Conservation (phyloP, 2,113 vertebrate genomes). For the Lampris megalopsis region DNA sequence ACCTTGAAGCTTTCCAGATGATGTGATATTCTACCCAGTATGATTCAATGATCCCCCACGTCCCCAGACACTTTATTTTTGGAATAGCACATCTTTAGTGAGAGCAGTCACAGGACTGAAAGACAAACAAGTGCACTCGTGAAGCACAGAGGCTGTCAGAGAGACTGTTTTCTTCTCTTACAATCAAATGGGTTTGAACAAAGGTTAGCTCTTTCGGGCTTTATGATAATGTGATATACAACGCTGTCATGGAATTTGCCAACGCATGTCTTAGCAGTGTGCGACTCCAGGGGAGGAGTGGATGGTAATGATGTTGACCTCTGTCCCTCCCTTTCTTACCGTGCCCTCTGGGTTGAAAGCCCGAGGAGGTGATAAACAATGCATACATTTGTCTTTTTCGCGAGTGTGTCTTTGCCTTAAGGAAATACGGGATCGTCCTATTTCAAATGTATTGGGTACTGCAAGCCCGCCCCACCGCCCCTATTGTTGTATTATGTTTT, state of each 20-base stretch:
- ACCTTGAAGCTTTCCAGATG: slow-evolving; percentile 72
- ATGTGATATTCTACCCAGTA: slow-evolving; percentile 76
- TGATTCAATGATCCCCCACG: slow-evolving; percentile 77
- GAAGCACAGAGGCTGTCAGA: slow-evolving; percentile 69
- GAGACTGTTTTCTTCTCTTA: slow-evolving; percentile 65
- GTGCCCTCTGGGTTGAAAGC: slow-evolving; percentile 78
- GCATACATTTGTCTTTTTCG: slow-evolving; percentile 81
- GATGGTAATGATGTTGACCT: slow-evolving; percentile 81
- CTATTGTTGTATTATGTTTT: slow-evolving; percentile 73
- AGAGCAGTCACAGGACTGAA: slow-evolving; percentile 96
- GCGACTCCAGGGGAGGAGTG: slow-evolving; percentile 74
- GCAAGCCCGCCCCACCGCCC: slow-evolving; percentile 44
- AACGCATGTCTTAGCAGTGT: slow-evolving; percentile 76
- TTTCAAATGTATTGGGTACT: slow-evolving; percentile 65
- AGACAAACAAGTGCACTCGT: slow-evolving; percentile 98
- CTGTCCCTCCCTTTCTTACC: slow-evolving; percentile 76
- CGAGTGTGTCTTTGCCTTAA: slow-evolving; percentile 64
- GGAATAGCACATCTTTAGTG: slow-evolving; percentile 98
- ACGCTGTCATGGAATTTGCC: slow-evolving; percentile 78
- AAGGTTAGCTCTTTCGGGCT: slow-evolving; percentile 79
- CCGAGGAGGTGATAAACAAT: slow-evolving; percentile 80
- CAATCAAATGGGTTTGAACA: slow-evolving; percentile 79
- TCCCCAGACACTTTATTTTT: slow-evolving; percentile 85
- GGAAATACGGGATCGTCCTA: slow-evolving; percentile 60
- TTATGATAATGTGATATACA: slow-evolving; percentile 81